phyloP scores from a whole-genome alignment of 2,888 invertebrate species.

The Caenorhabditis imperialis region DNA sequence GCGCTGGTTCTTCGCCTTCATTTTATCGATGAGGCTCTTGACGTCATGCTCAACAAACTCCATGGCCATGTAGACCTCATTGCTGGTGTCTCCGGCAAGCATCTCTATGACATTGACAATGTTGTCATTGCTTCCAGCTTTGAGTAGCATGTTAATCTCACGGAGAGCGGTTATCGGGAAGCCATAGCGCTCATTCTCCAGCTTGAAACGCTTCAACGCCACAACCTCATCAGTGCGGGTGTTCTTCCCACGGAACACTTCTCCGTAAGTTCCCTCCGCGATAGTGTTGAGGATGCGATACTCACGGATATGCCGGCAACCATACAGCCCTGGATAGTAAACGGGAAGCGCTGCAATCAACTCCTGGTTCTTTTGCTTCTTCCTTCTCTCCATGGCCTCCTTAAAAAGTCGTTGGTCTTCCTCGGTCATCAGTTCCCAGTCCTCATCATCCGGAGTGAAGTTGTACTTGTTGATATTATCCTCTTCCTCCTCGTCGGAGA shows the following conservation, averaged over 20 bases:
- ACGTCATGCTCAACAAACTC: slow-evolving; percentile 99
- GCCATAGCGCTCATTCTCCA: slow-evolving; percentile 99
- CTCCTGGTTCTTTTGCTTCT: not conserved
- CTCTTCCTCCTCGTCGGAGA: slow-evolving; percentile 6
- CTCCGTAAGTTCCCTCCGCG: slow-evolving; percentile 19
- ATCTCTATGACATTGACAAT: slow-evolving; percentile 89
- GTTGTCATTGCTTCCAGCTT: slow-evolving; percentile 91
- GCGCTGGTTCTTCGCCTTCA: slow-evolving; percentile 82
- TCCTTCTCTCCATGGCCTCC: slow-evolving; percentile 2
- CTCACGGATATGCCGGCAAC: slow-evolving; percentile 22
- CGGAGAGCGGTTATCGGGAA: slow-evolving; percentile 98
- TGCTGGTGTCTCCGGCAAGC: not conserved
- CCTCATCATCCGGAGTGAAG: slow-evolving; percentile 2
- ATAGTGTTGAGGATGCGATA: slow-evolving; percentile 14
- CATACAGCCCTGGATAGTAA: slow-evolving; percentile 17
- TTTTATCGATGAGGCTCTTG: slow-evolving; percentile 97
- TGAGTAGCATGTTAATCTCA: slow-evolving; percentile 96
- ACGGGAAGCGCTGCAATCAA: slow-evolving; percentile 9
- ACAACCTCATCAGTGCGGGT: slow-evolving; percentile 88
- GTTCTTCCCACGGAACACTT: not conserved
- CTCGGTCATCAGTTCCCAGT: not conserved
- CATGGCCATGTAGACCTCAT: slow-evolving; percentile 84
- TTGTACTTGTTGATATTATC: not conserved
- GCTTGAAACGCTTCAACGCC: slow-evolving; percentile 96
- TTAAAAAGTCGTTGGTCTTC: slow-evolving; percentile 10